Evolutionary conservation across 2,797 vertebrate species (phyloP).

Genomic region (Cichlasoma orientale): DNA sequence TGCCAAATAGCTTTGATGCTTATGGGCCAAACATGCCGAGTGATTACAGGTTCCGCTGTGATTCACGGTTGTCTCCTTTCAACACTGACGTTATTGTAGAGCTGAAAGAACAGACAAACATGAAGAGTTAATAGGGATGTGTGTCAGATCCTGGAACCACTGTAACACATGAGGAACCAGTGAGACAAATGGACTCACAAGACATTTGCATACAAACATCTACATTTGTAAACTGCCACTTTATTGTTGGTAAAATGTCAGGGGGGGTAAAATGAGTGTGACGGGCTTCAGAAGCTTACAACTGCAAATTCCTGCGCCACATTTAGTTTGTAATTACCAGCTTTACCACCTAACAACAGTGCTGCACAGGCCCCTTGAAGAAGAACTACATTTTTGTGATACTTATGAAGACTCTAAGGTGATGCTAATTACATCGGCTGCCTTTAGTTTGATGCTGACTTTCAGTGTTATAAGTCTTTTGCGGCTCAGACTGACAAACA

Average conservation of each 20-base stretch:
- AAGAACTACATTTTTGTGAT: not conserved
- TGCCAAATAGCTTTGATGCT: not conserved
- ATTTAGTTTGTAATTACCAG: slow-evolving; percentile 65
- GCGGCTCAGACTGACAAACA: not conserved
- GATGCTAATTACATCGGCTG: not conserved
- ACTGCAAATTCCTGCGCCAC: slow-evolving; percentile 33
- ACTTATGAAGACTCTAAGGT: not conserved
- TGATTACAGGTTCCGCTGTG: slow-evolving; percentile 19
- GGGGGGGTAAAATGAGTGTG: not conserved
- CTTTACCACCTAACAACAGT: slow-evolving; percentile 53
- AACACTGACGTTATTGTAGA: not conserved
- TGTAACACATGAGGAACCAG: not conserved
- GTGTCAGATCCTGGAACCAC: not conserved
- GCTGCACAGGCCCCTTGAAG: slow-evolving; percentile 16
- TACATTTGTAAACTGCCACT: slow-evolving; percentile 23
- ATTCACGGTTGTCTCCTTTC: slow-evolving; percentile 16
- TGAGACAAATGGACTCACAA: not conserved
- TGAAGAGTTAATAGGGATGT: not conserved
- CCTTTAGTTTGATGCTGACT: not conserved
- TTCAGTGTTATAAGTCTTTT: not conserved
- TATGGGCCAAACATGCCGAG: not conserved
- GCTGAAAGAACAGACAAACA: slow-evolving; percentile 7
- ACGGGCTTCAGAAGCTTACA: slow-evolving; percentile 1
- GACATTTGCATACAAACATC: slow-evolving; percentile 23
- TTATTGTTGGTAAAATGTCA: not conserved